phyloP scores from a whole-genome alignment of 2,888 invertebrate genomes.

The Drosophila austrosaltans region DNA sequence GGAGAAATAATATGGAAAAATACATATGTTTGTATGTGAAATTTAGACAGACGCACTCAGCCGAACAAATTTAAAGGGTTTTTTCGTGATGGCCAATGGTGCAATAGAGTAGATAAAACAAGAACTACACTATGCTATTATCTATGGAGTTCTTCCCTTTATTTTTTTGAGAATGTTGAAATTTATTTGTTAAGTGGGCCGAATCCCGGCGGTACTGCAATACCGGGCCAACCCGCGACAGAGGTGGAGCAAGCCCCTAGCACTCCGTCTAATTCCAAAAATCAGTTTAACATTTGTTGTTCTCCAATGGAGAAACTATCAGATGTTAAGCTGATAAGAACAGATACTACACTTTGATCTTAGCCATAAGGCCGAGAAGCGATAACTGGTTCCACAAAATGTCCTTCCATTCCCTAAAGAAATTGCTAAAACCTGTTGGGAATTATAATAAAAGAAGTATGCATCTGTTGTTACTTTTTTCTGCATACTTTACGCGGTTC shows the following conservation, averaged over 20 bases:
- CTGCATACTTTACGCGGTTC: too few relatives aligned
- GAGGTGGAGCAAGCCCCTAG: conserved; percentile 35
- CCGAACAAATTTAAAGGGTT: too few relatives aligned
- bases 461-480: too few relatives aligned
- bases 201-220: conserved; percentile 25
- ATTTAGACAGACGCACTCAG: too few relatives aligned
- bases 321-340: conserved; percentile 37
- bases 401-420: neutral
- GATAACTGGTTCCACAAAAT: neutral
- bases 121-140: too few relatives aligned
- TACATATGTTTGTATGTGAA: too few relatives aligned
- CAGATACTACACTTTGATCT: conserved; percentile 39
- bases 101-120: too few relatives aligned
- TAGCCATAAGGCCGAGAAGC: conserved; percentile 31
- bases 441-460: neutral
- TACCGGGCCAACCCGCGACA: conserved; percentile 34
- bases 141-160: too few relatives aligned
- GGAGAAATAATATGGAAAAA: too few relatives aligned
- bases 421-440: neutral
- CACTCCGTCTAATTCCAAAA: conserved; percentile 33
- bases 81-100: too few relatives aligned
- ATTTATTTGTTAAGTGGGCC: conserved; percentile 12
- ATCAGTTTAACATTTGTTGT: conserved; percentile 38
- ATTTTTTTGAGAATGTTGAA: too few relatives aligned
- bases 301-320: conserved; percentile 34